These are phyloP conservation scores for Ceramica pisi DNA, from an alignment of 2,888 invertebrate genomes.

Conservation along the genomic window DNA sequence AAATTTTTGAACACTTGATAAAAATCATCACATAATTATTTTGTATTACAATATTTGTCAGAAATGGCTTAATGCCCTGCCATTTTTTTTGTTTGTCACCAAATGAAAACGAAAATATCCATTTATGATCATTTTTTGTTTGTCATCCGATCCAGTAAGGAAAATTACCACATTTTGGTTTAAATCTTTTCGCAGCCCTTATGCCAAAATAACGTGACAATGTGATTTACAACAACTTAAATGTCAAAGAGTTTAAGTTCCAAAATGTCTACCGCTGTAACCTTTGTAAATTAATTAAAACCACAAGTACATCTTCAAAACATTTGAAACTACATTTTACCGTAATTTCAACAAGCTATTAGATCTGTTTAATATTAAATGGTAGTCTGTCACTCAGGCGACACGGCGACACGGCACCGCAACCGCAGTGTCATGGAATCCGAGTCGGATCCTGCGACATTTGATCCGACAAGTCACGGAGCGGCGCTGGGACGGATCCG, in stretches of 20 bases:
- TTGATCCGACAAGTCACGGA: neutral
- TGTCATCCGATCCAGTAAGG: neutral
- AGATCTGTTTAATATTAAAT: conserved; percentile 41
- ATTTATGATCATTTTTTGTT: too few relatives aligned
- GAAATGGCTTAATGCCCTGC: neutral
- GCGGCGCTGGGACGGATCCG: neutral
- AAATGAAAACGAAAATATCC: too few relatives aligned
- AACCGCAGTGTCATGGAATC: conserved; percentile 25
- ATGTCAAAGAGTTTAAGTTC: neutral
- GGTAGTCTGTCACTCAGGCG: conserved; percentile 4
- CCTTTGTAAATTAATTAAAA: neutral
- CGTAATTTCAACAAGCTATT: conserved; percentile 22
- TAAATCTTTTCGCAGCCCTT: neutral
- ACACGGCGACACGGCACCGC: neutral
- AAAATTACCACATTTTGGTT: neutral
- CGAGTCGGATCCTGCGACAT: neutral
- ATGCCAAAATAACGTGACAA: neutral
- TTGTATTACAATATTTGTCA: too few relatives aligned
- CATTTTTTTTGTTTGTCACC: too few relatives aligned
- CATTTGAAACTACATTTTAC: neutral
- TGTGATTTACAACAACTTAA: too few relatives aligned
- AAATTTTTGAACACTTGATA: neutral
- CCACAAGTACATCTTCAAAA: neutral
- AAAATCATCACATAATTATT: too few relatives aligned
- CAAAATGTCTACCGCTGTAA: neutral